Evolutionary conservation across 2,113 vertebrate species (phyloP).

Genomic region (Brienomyrus longianalis): DNA sequence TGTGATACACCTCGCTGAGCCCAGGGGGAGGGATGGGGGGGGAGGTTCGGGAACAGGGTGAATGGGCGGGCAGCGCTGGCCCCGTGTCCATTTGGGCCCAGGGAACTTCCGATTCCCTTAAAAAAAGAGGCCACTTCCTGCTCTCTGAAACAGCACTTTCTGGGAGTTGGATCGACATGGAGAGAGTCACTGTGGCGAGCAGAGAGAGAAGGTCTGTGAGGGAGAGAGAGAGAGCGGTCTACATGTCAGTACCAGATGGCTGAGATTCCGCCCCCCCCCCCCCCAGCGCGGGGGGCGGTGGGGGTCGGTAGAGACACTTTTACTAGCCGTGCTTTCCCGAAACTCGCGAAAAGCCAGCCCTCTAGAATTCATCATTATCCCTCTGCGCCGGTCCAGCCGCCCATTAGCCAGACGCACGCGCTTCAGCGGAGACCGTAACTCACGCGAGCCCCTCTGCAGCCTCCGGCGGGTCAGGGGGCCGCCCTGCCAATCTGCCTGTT

Average conservation of each 20-base stretch:
- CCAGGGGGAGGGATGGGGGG: background rate
- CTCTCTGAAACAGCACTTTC: background rate
- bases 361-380: background rate
- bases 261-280: background rate
- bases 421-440: conserved; percentile 16
- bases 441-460: conserved; percentile 3
- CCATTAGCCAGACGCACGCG: background rate
- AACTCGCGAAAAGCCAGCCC: background rate
- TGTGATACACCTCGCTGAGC: background rate
- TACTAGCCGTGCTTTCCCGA: conserved; percentile 17
- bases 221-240: background rate
- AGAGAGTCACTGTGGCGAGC: background rate
- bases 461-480: background rate
- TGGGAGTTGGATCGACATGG: background rate
- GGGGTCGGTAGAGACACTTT: too few species aligned
- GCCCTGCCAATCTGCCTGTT: background rate
- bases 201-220: background rate
- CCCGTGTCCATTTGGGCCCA: background rate
- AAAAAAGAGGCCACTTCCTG: background rate
- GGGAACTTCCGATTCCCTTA: background rate
- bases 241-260: conserved; percentile 16
- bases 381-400: background rate
- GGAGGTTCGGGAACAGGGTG: background rate
- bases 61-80: background rate
- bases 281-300: too few species aligned